Base-by-base conservation (phyloP, 1,140 invertebrate genomes). In the Latrodectus geometricus region DNA sequence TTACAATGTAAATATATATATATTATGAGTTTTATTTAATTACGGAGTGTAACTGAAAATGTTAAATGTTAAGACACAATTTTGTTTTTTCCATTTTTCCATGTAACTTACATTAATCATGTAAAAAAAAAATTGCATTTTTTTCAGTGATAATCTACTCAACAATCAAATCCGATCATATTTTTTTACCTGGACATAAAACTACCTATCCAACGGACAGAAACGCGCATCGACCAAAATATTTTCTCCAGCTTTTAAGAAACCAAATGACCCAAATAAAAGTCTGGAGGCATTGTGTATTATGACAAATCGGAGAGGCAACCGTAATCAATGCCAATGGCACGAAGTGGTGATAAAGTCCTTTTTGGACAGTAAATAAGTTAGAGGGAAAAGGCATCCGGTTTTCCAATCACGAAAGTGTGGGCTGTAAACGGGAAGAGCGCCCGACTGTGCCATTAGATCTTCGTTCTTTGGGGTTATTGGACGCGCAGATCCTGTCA, bases 341-440 rank as follows among this genome's bases (percentile, higher is more conserved):
- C 82, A 85, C 82, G 82, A 66, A 85, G 49, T 70, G 82, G 73
- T 76, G 73, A 77, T 85, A 85, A 85, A 85, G 82, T 76, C 73
- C 74, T 75, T 77, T 85, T 76, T 68, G 56, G 72, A 50, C 66
- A 69, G 82, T 77, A 75, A 85, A 85, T 85, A 76, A 85, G 73
- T 23, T 68, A 21, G 52, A 35, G 78, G 66, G 54, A 8, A 74
- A 74, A 82, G 80, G 69, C 54, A 83, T n/a, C 82, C 61, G 82
- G 48, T 49, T 85, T 85, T 85, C 61, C 82, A 85, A 85, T 85
- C 82, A 85, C 61, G 73, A 54, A 49, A 85, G 82, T 85, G 82
- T 21, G 56, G 82, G 35, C 52, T 68, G 73, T 85, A 75, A 77
- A 85, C 82, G 82, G 72, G 54, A n/a, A 85, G 74, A 52, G 56